Evolutionary conservation across 2,113 vertebrate genomes (phyloP).

Genomic region (Axis porcinus): DNA sequence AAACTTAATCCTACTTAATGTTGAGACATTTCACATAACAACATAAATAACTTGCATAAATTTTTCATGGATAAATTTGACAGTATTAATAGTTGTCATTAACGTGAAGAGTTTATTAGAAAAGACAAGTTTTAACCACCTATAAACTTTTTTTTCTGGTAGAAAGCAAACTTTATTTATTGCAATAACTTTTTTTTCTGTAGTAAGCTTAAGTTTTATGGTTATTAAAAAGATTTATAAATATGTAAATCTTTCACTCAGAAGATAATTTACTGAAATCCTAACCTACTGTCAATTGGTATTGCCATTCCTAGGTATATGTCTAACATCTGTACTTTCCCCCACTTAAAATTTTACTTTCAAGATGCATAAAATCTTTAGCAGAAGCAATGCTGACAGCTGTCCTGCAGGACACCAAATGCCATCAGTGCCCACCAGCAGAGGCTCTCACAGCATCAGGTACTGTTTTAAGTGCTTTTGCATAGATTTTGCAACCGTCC

Average conservation of each 20-base stretch:
- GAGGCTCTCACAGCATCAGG: background rate
- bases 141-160: background rate
- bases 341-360: background rate
- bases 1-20: background rate
- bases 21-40: background rate
- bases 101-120: background rate
- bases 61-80: background rate
- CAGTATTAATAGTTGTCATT: background rate
- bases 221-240: constrained; percentile 24
- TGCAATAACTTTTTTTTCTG: background rate
- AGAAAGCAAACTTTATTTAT: background rate
- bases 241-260: background rate
- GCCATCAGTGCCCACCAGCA: background rate
- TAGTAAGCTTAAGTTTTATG: constrained; percentile 36
- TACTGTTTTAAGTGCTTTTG: background rate
- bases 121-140: background rate
- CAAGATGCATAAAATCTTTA: background rate
- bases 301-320: background rate
- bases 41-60: background rate
- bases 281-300: background rate
- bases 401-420: background rate
- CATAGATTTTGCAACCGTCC: background rate
- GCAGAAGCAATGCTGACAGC: background rate
- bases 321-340: background rate
- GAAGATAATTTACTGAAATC: constrained; percentile 3